These are phyloP conservation scores for Gadopsis marmoratus DNA, from an alignment of 2,797 vertebrate species.

Conservation along the genomic window DNA sequence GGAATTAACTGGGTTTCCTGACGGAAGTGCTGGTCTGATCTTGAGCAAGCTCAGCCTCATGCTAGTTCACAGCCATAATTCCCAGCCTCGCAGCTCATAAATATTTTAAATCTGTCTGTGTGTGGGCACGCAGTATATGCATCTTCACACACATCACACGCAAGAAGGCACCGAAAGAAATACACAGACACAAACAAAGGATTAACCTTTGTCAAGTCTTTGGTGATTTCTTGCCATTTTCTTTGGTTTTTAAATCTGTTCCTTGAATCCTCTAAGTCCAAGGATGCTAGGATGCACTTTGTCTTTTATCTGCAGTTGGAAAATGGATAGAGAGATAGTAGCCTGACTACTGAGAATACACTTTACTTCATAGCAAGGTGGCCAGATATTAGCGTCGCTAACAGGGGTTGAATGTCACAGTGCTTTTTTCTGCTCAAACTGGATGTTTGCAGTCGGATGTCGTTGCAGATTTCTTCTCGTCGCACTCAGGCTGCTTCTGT, in stretches of 20 bases:
- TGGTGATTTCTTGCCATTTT: slow-evolving; percentile 41
- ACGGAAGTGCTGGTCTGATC: slow-evolving; percentile 27
- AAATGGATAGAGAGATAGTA: background rate
- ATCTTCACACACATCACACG: background rate
- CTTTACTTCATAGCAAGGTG: background rate
- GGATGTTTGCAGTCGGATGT: background rate
- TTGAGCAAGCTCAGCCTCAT: background rate
- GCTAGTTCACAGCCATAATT: slow-evolving; percentile 1
- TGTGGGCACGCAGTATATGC: background rate
- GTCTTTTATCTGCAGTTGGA: background rate
- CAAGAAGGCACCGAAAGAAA: background rate
- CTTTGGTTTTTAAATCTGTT: slow-evolving; percentile 14
- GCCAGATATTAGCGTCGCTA: background rate
- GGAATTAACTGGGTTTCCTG: slow-evolving; percentile 46
- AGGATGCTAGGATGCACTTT: background rate
- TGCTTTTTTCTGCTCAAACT: background rate
- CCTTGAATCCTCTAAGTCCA: slow-evolving; percentile 1
- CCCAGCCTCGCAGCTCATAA: background rate
- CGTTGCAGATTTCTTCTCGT: too few species aligned
- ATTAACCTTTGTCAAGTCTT: slow-evolving; percentile 53
- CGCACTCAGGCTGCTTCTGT: too few species aligned
- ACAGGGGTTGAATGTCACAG: background rate
- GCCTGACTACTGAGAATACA: background rate
- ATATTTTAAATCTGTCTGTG: slow-evolving; percentile 2
- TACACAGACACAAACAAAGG: slow-evolving; percentile 10